A percentile compares a stretch with the other conserved stretches of the same genome.
Conservation (phyloP, 2,113 vertebrate species). For the Boulengeromyrus knoepffleri region DNA sequence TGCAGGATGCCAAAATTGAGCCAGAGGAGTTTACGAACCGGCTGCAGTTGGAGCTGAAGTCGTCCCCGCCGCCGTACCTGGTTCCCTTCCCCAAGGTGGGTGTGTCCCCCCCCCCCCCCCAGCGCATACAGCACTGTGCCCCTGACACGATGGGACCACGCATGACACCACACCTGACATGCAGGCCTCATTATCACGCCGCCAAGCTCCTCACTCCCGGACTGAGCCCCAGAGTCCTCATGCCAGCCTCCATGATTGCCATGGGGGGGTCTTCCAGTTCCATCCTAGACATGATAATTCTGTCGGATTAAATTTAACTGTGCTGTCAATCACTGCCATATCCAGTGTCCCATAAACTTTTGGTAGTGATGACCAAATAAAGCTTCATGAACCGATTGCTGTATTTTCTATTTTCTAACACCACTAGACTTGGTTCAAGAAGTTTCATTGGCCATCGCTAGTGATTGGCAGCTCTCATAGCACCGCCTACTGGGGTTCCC, state of each 20-base stretch:
- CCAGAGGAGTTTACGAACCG: conserved; percentile 81
- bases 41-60: conserved; percentile 78
- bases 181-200: conserved; percentile 11
- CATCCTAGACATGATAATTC: neutral
- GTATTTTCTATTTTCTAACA: neutral
- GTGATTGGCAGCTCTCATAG: neutral
- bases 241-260: conserved; percentile 50
- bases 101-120: neutral
- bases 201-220: conserved; percentile 43
- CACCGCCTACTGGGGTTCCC: neutral
- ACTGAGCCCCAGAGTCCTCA: conserved; percentile 41
- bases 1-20: conserved; percentile 80
- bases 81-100: conserved; percentile 82
- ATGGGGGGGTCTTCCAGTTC: conserved; percentile 10
- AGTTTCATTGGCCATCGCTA: neutral
- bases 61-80: conserved; percentile 81
- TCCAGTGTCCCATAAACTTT: neutral
- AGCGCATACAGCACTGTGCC: neutral
- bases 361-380: neutral
- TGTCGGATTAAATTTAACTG: neutral
- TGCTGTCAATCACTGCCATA: neutral
- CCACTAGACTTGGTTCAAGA: neutral
- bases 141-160: neutral
- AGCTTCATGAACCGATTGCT: neutral
- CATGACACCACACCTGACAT: neutral